phyloP scores from a whole-genome alignment of 2,797 vertebrate genomes.

The Macropus fuliginosus region DNA sequence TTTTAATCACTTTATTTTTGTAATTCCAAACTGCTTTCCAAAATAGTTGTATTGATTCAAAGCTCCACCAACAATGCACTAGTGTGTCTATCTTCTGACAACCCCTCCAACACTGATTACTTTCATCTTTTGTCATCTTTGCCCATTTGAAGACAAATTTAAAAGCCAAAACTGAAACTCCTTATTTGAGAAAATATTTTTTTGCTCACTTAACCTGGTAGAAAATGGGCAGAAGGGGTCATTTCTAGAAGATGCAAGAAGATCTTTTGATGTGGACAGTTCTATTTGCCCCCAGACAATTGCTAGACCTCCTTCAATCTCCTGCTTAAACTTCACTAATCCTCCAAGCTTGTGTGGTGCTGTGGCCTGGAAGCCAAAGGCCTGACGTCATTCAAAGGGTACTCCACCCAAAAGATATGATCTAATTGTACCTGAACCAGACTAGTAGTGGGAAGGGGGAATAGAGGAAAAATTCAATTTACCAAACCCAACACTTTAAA shows the following conservation, averaged over 20 bases:
- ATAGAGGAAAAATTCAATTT: background rate
- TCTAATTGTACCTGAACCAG: background rate
- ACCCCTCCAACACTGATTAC: background rate
- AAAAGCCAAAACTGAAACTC: background rate
- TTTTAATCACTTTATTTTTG: background rate
- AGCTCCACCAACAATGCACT: background rate
- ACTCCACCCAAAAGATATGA: background rate
- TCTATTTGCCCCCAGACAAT: background rate
- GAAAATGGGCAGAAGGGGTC: background rate
- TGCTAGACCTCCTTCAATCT: background rate
- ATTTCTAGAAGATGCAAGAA: background rate
- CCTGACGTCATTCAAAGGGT: background rate
- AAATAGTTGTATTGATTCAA: background rate
- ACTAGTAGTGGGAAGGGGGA: background rate
- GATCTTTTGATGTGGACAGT: background rate
- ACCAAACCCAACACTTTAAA: background rate
- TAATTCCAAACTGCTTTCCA: background rate
- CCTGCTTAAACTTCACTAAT: background rate
- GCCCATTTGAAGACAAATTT: background rate
- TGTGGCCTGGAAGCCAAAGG: background rate
- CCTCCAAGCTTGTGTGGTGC: background rate
- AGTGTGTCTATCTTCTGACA: background rate
- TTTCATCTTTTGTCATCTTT: background rate
- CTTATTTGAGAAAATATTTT: background rate
- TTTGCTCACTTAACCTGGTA: background rate